phyloP scores from a whole-genome alignment of 2,797 vertebrate species.

The Rhinogobio ventralis region DNA sequence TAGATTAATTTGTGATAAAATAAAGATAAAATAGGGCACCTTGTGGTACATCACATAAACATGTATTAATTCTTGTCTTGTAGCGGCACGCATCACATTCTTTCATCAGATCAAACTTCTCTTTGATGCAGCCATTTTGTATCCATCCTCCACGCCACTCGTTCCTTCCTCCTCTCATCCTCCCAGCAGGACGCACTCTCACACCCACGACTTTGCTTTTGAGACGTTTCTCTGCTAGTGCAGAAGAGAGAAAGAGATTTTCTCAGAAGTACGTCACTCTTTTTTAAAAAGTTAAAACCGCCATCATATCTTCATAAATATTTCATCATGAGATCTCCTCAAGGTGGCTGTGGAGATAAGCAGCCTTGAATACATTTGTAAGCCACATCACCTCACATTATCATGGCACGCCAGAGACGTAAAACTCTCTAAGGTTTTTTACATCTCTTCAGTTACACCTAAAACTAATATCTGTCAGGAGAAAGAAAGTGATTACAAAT shows the following conservation, averaged over 20 bases:
- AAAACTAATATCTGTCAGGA: conserved; percentile 10
- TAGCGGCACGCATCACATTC: neutral
- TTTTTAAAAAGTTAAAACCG: neutral
- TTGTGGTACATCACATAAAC: neutral
- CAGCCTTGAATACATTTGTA: conserved; percentile 44
- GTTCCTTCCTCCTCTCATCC: conserved; percentile 30
- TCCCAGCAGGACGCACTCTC: conserved; percentile 23
- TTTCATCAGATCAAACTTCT: conserved; percentile 29
- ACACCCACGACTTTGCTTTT: conserved; percentile 36
- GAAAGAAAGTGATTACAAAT: conserved; percentile 15
- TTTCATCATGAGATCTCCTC: conserved; percentile 47
- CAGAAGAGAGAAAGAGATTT: conserved; percentile 1
- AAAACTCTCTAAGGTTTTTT: conserved; percentile 24
- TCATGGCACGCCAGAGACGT: neutral
- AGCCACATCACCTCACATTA: conserved; percentile 50
- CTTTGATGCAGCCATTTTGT: conserved; percentile 37
- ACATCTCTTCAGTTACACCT: conserved; percentile 30
- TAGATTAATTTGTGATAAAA: neutral
- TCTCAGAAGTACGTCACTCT: neutral
- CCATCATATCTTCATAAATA: conserved; percentile 40
- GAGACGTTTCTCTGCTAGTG: neutral
- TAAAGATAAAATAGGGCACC: neutral
- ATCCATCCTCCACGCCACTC: neutral
- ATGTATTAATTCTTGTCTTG: conserved; percentile 18
- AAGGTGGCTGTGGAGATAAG: conserved; percentile 38